A percentile compares a stretch with the other conserved stretches of the same genome.
These are phyloP conservation scores for Laterallus jamaicensis DNA, from an alignment of 2,113 vertebrate species.

Conservation along the genomic window DNA sequence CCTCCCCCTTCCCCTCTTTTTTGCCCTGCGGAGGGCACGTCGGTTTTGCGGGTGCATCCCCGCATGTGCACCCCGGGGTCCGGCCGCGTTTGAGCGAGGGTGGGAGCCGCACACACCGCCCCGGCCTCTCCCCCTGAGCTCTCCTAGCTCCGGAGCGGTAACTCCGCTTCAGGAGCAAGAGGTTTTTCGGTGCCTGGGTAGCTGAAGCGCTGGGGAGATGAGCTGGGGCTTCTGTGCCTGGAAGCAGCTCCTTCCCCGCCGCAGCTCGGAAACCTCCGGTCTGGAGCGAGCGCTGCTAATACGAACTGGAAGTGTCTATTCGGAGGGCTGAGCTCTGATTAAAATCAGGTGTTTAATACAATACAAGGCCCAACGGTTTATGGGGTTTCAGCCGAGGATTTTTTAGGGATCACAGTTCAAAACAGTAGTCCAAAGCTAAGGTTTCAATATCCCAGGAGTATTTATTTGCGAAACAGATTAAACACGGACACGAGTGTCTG, in stretches of 20 bases:
- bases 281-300: neutral
- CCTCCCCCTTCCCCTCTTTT: neutral
- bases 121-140: neutral
- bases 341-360: constrained; percentile 66
- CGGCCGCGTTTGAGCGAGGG: neutral
- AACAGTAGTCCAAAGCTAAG: constrained; percentile 21
- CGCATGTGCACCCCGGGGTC: neutral
- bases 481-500: neutral
- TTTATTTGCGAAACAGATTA: neutral
- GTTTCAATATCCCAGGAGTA: constrained; percentile 46
- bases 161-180: rapidly evolving
- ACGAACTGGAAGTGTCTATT: neutral
- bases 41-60: neutral
- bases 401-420: constrained; percentile 62
- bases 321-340: constrained; percentile 50
- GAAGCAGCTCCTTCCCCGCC: neutral
- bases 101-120: neutral
- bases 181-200: neutral
- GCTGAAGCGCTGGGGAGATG: neutral
- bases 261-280: neutral
- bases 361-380: constrained; percentile 62
- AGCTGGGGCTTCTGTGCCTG: neutral
- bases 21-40: neutral
- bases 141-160: neutral
- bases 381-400: constrained; percentile 60